These are phyloP conservation scores for Pelecanoides urinatrix DNA, from an alignment of 2,113 vertebrate genomes.

Conservation along the genomic window DNA sequence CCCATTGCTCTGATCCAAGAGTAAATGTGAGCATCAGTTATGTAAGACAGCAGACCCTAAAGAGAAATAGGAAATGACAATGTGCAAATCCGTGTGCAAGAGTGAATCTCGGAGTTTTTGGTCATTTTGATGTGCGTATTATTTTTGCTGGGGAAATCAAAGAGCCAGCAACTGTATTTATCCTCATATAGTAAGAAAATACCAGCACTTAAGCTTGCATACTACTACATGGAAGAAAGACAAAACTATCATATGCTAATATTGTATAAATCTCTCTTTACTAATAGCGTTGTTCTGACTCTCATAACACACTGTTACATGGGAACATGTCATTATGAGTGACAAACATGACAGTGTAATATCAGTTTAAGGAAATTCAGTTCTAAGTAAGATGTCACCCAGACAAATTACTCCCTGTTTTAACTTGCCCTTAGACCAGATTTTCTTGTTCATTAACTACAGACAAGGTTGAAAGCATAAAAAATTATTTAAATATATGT, in stretches of 20 bases:
- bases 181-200: background rate
- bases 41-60: background rate
- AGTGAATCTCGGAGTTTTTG: accelerated
- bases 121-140: accelerated
- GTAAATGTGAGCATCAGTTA: background rate
- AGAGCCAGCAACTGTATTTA: background rate
- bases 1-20: background rate
- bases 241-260: background rate
- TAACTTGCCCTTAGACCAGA: slow-evolving; percentile 50
- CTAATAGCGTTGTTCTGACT: background rate
- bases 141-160: background rate
- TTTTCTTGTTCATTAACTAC: slow-evolving; percentile 61
- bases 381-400: slow-evolving; percentile 34
- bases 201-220: background rate
- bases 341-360: slow-evolving; percentile 31
- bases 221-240: background rate
- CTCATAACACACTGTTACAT: background rate
- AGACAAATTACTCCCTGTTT: slow-evolving; percentile 41
- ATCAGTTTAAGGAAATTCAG: background rate
- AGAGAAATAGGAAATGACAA: background rate
- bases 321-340: slow-evolving; percentile 16
- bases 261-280: background rate
- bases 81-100: accelerated
- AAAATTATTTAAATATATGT: slow-evolving; percentile 49
- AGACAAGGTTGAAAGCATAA: slow-evolving; percentile 44